phyloP scores from a whole-genome alignment of 2,888 invertebrate species.

The Euzetes globulus region DNA sequence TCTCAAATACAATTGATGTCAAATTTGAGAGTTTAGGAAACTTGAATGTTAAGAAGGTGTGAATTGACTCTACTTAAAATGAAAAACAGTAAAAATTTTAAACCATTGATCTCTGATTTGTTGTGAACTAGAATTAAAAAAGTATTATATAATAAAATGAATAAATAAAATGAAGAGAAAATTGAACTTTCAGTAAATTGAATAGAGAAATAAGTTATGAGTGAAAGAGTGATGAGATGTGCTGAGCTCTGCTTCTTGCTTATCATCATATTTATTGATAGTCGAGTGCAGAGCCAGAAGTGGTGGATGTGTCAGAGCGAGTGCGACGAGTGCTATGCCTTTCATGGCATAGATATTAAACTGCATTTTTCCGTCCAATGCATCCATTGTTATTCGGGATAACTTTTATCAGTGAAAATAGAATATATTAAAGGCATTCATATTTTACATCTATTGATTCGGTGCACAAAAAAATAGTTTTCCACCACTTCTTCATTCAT shows the following conservation, averaged over 20 bases:
- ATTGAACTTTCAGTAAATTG: no score
- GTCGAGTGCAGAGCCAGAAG: not conserved
- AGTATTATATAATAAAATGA: no score
- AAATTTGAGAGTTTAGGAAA: no score
- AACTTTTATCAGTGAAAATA: slow-evolving; percentile 15
- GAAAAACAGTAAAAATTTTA: no score
- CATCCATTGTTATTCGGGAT: slow-evolving; percentile 23
- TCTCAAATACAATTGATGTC: no score
- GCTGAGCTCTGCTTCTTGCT: not conserved
- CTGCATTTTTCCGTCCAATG: slow-evolving; percentile 24
- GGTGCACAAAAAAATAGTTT: not conserved
- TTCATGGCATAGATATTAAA: slow-evolving; percentile 5
- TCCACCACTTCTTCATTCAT: not conserved
- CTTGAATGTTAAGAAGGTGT: no score
- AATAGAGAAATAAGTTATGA: no score
- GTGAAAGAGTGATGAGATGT: no score
- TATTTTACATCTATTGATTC: not conserved
- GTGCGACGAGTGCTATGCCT: slow-evolving; percentile 3
- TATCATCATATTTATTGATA: slow-evolving; percentile 8
- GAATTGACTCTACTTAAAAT: no score
- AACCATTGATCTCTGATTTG: no score
- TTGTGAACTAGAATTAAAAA: no score
- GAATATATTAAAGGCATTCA: slow-evolving; percentile 18
- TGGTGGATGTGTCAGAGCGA: not conserved
- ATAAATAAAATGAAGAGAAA: no score